These are phyloP conservation scores for Hydrozoanthus tunicans DNA, from an alignment of 64 coral and sea anemone species.

Conservation along the genomic window DNA sequence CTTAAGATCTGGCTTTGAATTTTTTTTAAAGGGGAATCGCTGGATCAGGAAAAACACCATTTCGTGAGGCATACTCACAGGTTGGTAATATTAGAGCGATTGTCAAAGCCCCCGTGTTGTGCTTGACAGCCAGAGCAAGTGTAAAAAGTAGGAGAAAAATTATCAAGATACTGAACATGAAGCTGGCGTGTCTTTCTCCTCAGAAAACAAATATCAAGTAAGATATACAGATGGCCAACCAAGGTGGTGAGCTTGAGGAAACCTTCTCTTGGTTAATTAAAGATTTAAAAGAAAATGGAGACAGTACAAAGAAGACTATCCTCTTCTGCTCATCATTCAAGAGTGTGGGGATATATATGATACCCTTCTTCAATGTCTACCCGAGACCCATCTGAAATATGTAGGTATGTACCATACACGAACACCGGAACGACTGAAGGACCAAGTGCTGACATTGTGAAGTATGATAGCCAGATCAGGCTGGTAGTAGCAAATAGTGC, in stretches of 20 bases:
- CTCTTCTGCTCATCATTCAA: background rate
- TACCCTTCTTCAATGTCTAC: background rate
- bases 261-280: constrained; percentile 39
- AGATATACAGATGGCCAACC: background rate
- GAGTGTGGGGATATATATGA: background rate
- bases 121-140: constrained; percentile 62
- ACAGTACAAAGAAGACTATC: background rate
- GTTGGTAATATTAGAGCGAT: constrained; percentile 54
- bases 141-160: constrained; percentile 19
- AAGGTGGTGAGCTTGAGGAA: background rate
- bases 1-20: background rate
- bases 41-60: background rate
- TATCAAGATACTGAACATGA: constrained; percentile 51
- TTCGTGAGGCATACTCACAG: constrained; percentile 46
- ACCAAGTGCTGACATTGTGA: constrained; percentile 47
- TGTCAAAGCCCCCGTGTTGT: constrained; percentile 37
- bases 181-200: constrained; percentile 13
- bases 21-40: constrained; percentile 11
- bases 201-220: background rate
- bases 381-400: background rate
- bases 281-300: constrained; percentile 5
- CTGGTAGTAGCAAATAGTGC: constrained; percentile 59
- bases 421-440: constrained; percentile 46
- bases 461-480: constrained; percentile 22
- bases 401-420: constrained; percentile 63